Evolutionary conservation across 2,888 invertebrate species (phyloP).

Genomic region (Drosophila colorata): DNA sequence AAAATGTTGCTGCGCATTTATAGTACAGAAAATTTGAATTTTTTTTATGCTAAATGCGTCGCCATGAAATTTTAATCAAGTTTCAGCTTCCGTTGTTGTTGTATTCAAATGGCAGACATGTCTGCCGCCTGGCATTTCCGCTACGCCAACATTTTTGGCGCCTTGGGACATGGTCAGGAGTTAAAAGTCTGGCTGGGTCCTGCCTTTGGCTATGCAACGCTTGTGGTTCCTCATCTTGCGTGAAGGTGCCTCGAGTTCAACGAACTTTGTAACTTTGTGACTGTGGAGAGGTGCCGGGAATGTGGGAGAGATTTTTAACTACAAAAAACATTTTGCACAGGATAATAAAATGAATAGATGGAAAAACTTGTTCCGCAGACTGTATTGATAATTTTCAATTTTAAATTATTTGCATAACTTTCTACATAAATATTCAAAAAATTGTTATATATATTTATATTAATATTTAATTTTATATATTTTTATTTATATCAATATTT

Average conservation of each 20-base stretch:
- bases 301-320: background rate
- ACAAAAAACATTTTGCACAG: conserved; percentile 1
- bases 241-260: conserved; percentile 26
- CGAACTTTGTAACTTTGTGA: conserved; percentile 23
- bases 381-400: too few species aligned
- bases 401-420: too few species aligned
- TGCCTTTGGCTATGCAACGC: background rate
- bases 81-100: conserved; percentile 61
- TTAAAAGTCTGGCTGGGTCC: conserved; percentile 2
- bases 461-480: too few species aligned
- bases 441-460: too few species aligned
- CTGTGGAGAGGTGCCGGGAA: background rate
- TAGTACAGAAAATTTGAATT: conserved; percentile 9
- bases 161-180: conserved; percentile 39
- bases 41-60: conserved; percentile 63
- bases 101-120: conserved; percentile 71
- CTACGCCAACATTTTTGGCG: conserved; percentile 45
- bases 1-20: conserved; percentile 49
- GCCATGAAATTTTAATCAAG: conserved; percentile 79
- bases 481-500: too few species aligned
- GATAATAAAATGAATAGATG: too few species aligned
- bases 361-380: too few species aligned
- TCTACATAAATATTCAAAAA: too few species aligned
- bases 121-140: conserved; percentile 73
- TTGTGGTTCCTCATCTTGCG: background rate